Conservation (phyloP, 1,140 invertebrate species). For the Myzus persicae region DNA sequence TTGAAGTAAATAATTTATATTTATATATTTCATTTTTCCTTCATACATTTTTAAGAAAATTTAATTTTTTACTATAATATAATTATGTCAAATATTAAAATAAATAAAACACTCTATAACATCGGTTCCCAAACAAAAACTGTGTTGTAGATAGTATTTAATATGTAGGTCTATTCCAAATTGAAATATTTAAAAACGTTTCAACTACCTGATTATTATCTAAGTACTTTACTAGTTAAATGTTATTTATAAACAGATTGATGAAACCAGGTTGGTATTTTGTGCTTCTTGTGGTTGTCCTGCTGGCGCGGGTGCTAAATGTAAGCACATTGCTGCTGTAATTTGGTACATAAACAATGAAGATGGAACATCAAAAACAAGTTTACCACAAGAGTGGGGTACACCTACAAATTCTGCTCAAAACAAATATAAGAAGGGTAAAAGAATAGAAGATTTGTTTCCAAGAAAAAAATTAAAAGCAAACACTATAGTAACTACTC, state of each 20-base stretch:
- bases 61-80: neutral
- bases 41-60: too few relatives aligned
- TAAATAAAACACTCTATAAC: neutral
- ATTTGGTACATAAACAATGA: constrained; percentile 12
- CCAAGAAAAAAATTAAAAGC: constrained; percentile 3
- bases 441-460: constrained; percentile 16
- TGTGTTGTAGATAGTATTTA: neutral
- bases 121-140: neutral
- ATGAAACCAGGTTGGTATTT: neutral
- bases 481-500: too few relatives aligned
- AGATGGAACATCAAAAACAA: neutral
- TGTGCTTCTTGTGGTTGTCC: neutral
- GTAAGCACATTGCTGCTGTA: constrained; percentile 8
- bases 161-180: neutral
- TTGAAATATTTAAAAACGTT: neutral
- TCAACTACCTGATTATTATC: too few relatives aligned
- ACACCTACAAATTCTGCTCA: neutral
- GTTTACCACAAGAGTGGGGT: neutral
- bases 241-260: neutral
- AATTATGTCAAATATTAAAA: neutral
- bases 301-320: neutral
- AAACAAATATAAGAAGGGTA: constrained; percentile 11
- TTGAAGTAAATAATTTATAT: neutral
- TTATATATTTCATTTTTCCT: neutral
- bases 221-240: too few relatives aligned